Evolutionary conservation across 2,888 invertebrate species (phyloP).

Genomic region (Mongoloraphidia duomilia): DNA sequence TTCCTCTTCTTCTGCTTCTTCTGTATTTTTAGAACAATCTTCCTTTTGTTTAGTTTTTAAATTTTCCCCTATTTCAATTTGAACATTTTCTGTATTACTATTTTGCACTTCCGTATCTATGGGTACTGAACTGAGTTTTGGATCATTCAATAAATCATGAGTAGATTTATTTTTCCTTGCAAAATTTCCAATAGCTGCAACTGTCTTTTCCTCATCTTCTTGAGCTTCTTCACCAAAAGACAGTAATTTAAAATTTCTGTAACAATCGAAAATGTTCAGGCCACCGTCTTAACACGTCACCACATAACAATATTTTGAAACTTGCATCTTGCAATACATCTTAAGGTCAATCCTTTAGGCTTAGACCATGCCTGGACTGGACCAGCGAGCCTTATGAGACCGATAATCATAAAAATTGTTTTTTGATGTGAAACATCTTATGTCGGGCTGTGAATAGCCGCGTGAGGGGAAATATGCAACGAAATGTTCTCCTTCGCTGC

Average conservation of each 20-base stretch:
- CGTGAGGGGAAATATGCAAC: too few relatives aligned
- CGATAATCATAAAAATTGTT: too few relatives aligned
- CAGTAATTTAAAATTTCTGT: constrained; percentile 83
- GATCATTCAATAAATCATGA: constrained; percentile 82
- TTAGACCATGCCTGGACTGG: too few relatives aligned
- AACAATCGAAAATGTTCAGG: constrained; percentile 11
- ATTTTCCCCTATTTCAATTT: constrained; percentile 26
- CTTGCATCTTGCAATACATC: constrained; percentile 1
- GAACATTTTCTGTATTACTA: too few relatives aligned
- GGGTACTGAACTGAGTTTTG: constrained; percentile 66
- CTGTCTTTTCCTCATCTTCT: constrained; percentile 78
- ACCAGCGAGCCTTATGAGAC: too few relatives aligned
- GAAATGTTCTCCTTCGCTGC: too few relatives aligned
- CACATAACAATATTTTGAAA: constrained; percentile 1
- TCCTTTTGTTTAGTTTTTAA: constrained; percentile 18
- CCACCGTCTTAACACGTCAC: neutral
- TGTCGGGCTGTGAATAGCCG: too few relatives aligned
- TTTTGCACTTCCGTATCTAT: constrained; percentile 18
- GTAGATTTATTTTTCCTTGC: constrained; percentile 83
- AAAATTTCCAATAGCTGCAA: constrained; percentile 47
- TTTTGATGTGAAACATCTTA: too few relatives aligned
- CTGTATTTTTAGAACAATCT: constrained; percentile 20
- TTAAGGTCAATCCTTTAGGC: neutral
- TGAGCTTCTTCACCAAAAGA: constrained; percentile 96
- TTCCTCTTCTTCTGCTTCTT: constrained; percentile 32